These are phyloP conservation scores for Rhombomys opimus DNA, from an alignment of 2,113 vertebrate genomes.

Conservation along the genomic window DNA sequence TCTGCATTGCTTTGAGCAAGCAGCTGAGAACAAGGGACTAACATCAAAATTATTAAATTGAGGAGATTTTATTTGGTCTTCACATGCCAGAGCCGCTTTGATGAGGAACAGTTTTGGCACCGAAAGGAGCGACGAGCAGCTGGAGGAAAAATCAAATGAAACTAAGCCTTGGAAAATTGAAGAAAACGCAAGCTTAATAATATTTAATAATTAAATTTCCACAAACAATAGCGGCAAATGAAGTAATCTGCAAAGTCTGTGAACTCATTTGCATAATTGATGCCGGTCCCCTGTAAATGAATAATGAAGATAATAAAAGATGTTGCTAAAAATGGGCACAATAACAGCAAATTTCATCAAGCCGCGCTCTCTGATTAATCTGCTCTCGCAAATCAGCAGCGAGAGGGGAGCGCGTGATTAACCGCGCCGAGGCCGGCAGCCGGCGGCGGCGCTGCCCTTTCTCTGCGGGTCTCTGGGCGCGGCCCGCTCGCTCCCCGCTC, in stretches of 20 bases:
- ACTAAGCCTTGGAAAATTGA: slow-evolving; percentile 96
- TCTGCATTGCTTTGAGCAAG: slow-evolving; percentile 93
- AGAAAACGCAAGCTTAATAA: slow-evolving; percentile 97
- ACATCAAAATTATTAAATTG: slow-evolving; percentile 99
- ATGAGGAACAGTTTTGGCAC: slow-evolving; percentile 94
- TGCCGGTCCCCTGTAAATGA: slow-evolving; percentile 96
- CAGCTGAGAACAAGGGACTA: slow-evolving; percentile 95
- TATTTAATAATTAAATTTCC: slow-evolving; percentile 99
- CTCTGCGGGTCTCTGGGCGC: slow-evolving; percentile 84
- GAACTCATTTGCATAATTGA: slow-evolving; percentile 99
- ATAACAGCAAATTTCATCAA: slow-evolving; percentile 99
- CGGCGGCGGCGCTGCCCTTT: slow-evolving; percentile 88
- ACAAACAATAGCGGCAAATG: slow-evolving; percentile 96
- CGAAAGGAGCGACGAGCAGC: slow-evolving; percentile 94
- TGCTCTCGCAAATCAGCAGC: slow-evolving; percentile 97
- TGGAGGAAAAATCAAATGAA: slow-evolving; percentile 96
- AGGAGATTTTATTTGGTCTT: slow-evolving; percentile 97
- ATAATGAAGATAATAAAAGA: slow-evolving; percentile 99
- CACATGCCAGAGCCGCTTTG: slow-evolving; percentile 93
- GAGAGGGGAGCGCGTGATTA: slow-evolving; percentile 94
- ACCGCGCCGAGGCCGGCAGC: slow-evolving; percentile 90
- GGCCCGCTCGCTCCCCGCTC: slow-evolving; percentile 74
- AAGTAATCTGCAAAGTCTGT: slow-evolving; percentile 98
- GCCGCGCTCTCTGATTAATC: slow-evolving; percentile 98
- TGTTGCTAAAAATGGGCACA: slow-evolving; percentile 99